A percentile compares a stretch with the other conserved stretches of the same genome.
Conservation (phyloP, 2,888 invertebrate species). For the Euplexia lucipara region DNA sequence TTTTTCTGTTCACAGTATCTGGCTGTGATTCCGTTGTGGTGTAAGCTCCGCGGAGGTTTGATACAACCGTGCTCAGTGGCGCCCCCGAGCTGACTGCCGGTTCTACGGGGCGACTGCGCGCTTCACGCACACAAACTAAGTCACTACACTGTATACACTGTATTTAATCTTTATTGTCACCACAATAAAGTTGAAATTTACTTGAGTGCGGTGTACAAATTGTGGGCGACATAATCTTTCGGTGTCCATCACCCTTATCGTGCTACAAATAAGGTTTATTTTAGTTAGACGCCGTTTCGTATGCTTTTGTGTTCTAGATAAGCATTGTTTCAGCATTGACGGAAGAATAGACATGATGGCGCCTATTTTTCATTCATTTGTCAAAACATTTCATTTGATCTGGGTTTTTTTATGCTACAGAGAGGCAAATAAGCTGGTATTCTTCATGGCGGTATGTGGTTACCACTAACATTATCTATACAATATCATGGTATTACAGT, state of each 20-base stretch:
- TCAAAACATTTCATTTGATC: slow-evolving; percentile 65
- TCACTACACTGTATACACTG: slow-evolving; percentile 55
- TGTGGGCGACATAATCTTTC: slow-evolving; percentile 41
- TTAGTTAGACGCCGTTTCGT: slow-evolving; percentile 37
- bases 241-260: slow-evolving; percentile 27
- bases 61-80: slow-evolving; percentile 82
- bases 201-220: slow-evolving; percentile 55
- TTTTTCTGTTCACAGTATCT: slow-evolving; percentile 74
- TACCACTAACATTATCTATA: no score
- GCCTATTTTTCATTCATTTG: slow-evolving; percentile 79
- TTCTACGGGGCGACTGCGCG: slow-evolving; percentile 82
- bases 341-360: slow-evolving; percentile 82
- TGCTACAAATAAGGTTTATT: slow-evolving; percentile 54
- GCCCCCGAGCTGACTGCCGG: slow-evolving; percentile 84
- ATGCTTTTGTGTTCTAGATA: slow-evolving; percentile 55
- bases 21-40: slow-evolving; percentile 69
- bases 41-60: slow-evolving; percentile 65
- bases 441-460: no score
- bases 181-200: slow-evolving; percentile 66
- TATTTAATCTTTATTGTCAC: slow-evolving; percentile 60
- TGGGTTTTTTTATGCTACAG: no score
- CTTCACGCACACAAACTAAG: slow-evolving; percentile 69
- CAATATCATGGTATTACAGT: no score
- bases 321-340: slow-evolving; percentile 82
- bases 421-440: no score